A percentile compares a stretch with the other conserved stretches of the same genome.
These are phyloP conservation scores for Siphonodentalium dalli DNA, from an alignment of 2,888 invertebrate species.

Conservation along the genomic window DNA sequence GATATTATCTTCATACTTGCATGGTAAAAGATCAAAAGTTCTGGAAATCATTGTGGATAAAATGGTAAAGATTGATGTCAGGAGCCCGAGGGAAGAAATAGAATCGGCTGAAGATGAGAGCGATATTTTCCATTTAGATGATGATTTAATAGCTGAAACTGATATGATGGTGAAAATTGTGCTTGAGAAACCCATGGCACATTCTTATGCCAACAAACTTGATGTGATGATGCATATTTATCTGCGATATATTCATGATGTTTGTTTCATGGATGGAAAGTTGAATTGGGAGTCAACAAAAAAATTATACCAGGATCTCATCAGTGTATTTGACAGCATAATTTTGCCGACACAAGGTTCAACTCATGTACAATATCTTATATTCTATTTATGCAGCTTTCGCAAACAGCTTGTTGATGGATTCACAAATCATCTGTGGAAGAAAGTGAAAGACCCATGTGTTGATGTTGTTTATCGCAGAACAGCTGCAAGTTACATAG, in stretches of 20 bases:
- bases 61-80: slow-evolving; percentile 69
- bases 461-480: slow-evolving; percentile 74
- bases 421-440: slow-evolving; percentile 78
- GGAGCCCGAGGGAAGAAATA: slow-evolving; percentile 71
- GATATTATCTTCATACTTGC: slow-evolving; percentile 78
- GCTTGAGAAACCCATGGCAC: slow-evolving; percentile 64
- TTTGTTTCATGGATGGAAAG: slow-evolving; percentile 46
- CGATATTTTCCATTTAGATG: slow-evolving; percentile 64
- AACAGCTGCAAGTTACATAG: slow-evolving; percentile 77
- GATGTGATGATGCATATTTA: slow-evolving; percentile 82
- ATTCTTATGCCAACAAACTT: slow-evolving; percentile 73
- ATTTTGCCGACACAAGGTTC: slow-evolving; percentile 85
- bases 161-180: too few relatives aligned
- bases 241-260: slow-evolving; percentile 72
- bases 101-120: slow-evolving; percentile 66
- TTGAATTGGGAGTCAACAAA: slow-evolving; percentile 71
- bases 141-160: slow-evolving; percentile 23
- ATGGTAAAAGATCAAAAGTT: slow-evolving; percentile 75
- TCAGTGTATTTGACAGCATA: slow-evolving; percentile 79
- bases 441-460: slow-evolving; percentile 75
- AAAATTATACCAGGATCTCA: slow-evolving; percentile 71
- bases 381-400: slow-evolving; percentile 76
- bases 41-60: slow-evolving; percentile 79
- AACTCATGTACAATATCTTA: slow-evolving; percentile 78
- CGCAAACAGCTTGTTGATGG: slow-evolving; percentile 65